These are phyloP conservation scores for Tribolium freemani DNA, from an alignment of 2,888 invertebrate species.

Conservation along the genomic window DNA sequence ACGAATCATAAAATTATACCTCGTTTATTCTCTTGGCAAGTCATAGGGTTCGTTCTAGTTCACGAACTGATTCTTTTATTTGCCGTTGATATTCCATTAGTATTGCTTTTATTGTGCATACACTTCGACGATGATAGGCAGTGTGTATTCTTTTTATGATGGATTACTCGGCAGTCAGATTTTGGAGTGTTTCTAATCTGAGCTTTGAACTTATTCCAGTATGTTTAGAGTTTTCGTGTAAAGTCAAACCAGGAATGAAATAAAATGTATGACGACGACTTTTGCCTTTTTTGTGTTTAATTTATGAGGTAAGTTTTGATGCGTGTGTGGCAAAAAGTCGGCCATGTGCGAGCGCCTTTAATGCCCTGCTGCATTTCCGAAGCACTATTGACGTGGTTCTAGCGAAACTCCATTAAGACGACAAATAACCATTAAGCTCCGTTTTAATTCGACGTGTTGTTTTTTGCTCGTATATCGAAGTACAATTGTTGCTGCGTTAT, in stretches of 20 bases:
- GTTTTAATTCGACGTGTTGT: conserved; percentile 36
- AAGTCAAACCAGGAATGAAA: not conserved
- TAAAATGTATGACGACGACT: not conserved
- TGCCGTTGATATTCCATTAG: not conserved
- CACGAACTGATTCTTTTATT: not conserved
- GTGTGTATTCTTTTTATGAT: not conserved
- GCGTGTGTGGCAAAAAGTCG: not conserved
- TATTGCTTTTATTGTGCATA: not conserved
- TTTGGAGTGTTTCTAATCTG: too few relatives aligned
- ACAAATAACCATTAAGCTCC: conserved; percentile 44
- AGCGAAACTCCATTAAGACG: conserved; percentile 41
- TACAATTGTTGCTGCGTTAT: conserved; percentile 41
- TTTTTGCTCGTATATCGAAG: conserved; percentile 32
- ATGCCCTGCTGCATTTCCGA: conserved; percentile 16
- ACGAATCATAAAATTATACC: not conserved
- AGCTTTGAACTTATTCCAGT: too few relatives aligned
- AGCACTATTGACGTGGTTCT: conserved; percentile 32
- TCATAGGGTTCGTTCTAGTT: not conserved
- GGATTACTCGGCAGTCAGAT: not conserved
- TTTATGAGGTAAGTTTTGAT: too few relatives aligned
- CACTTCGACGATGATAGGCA: not conserved
- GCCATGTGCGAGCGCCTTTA: not conserved
- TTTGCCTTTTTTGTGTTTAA: not conserved
- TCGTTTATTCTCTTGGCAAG: not conserved
- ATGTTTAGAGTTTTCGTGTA: not conserved